Conservation (phyloP, 2,797 vertebrate species). For the Crotalus adamanteus region DNA sequence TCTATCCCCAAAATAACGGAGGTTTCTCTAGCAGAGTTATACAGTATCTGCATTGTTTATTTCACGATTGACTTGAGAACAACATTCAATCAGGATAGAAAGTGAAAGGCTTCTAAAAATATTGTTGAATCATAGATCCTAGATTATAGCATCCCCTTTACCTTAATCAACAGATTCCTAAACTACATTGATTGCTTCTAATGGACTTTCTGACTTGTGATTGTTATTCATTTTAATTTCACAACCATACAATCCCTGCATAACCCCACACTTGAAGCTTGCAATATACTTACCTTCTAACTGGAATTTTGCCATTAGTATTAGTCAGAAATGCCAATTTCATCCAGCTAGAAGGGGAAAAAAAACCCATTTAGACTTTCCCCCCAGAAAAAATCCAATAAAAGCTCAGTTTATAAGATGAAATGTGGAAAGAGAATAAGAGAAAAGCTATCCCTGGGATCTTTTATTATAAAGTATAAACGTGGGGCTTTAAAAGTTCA, state of each 20-base stretch:
- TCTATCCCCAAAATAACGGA: not conserved
- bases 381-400: not conserved
- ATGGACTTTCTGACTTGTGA: not conserved
- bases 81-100: not conserved
- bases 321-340: conserved; percentile 95
- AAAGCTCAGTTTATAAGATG: not conserved
- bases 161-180: not conserved
- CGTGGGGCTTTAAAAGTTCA: not conserved
- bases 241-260: not conserved
- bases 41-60: not conserved
- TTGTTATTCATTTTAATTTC: not conserved
- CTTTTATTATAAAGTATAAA: not conserved
- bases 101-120: not conserved
- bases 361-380: not conserved
- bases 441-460: not conserved
- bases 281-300: conserved; percentile 83
- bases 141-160: not conserved
- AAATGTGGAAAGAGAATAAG: not conserved
- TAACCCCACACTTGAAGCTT: not conserved
- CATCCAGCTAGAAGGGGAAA: conserved; percentile 87
- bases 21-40: not conserved
- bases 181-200: not conserved
- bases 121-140: not conserved
- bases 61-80: not conserved
- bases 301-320: conserved; percentile 94